These are phyloP conservation scores for Betta splendens DNA, from an alignment of 2,797 vertebrate genomes.

Conservation along the genomic window DNA sequence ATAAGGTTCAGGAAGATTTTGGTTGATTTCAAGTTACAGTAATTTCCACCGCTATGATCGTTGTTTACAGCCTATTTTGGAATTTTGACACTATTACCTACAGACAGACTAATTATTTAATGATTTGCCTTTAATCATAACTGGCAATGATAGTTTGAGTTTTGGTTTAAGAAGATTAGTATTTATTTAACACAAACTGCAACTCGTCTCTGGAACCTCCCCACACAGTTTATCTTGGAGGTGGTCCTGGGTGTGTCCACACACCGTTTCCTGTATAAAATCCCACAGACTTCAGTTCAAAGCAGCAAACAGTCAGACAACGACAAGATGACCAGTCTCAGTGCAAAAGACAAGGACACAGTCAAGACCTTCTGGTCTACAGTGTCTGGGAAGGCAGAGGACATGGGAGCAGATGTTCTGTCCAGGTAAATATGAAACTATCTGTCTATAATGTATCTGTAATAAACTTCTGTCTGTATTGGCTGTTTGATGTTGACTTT, in stretches of 20 bases:
- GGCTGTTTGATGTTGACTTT: not conserved
- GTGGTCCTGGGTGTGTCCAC: slow-evolving; percentile 22
- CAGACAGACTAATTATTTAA: not conserved
- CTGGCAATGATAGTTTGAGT: not conserved
- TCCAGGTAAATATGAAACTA: slow-evolving; percentile 71
- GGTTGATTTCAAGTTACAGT: no score
- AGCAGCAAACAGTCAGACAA: slow-evolving; percentile 11
- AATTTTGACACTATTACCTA: no score
- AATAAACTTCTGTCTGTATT: not conserved
- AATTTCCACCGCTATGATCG: no score
- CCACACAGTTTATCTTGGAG: slow-evolving; percentile 24
- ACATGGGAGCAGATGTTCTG: slow-evolving; percentile 74
- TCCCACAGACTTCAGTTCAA: not conserved
- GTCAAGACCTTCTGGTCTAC: slow-evolving; percentile 71
- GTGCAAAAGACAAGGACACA: slow-evolving; percentile 72
- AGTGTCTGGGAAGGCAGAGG: slow-evolving; percentile 1
- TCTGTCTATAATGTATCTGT: not conserved
- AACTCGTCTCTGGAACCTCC: not conserved
- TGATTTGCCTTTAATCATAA: not conserved
- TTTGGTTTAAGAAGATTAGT: no score
- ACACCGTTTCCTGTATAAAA: slow-evolving; percentile 41
- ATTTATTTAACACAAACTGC: not conserved
- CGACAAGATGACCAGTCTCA: slow-evolving; percentile 73
- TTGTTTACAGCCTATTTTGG: no score
- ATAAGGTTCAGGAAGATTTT: no score